These are phyloP conservation scores for Orchesella cincta DNA, from an alignment of 1,140 invertebrate species.

Conservation along the genomic window DNA sequence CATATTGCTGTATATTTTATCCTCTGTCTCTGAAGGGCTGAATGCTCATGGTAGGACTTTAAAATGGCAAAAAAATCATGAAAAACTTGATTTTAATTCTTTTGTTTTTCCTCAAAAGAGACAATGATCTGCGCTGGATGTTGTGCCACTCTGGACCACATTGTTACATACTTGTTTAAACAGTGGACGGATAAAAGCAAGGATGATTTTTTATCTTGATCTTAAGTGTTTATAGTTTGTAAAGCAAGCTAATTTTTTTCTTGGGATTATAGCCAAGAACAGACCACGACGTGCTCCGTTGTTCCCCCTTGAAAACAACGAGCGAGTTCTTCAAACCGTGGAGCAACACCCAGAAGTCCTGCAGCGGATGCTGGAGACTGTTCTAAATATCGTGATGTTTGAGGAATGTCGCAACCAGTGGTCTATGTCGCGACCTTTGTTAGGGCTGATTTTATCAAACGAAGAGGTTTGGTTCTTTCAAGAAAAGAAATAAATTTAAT, in stretches of 20 bases:
- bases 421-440: constrained; percentile 95
- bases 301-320: constrained; percentile 53
- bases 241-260: background rate
- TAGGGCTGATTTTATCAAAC: constrained; percentile 94
- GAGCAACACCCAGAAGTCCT: constrained; percentile 90
- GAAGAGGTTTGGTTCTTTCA: constrained; percentile 67
- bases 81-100: background rate
- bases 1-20: constrained; percentile 93
- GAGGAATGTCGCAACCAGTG: constrained; percentile 98
- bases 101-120: constrained; percentile 80
- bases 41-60: constrained; percentile 83
- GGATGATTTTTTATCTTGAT: constrained; percentile 28
- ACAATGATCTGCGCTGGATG: constrained; percentile 96
- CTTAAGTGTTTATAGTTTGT: background rate
- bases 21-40: constrained; percentile 94
- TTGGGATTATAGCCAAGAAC: constrained; percentile 53
- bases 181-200: constrained; percentile 86
- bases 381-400: constrained; percentile 94
- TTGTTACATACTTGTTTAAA: constrained; percentile 96
- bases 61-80: background rate
- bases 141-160: constrained; percentile 94
- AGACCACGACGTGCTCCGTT: constrained; percentile 51
- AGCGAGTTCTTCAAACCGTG: constrained; percentile 75
- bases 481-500: too few species aligned
- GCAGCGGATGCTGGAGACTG: constrained; percentile 85